Evolutionary conservation across 2,113 vertebrate genomes (phyloP).

Genomic region (Candoia aspera): DNA sequence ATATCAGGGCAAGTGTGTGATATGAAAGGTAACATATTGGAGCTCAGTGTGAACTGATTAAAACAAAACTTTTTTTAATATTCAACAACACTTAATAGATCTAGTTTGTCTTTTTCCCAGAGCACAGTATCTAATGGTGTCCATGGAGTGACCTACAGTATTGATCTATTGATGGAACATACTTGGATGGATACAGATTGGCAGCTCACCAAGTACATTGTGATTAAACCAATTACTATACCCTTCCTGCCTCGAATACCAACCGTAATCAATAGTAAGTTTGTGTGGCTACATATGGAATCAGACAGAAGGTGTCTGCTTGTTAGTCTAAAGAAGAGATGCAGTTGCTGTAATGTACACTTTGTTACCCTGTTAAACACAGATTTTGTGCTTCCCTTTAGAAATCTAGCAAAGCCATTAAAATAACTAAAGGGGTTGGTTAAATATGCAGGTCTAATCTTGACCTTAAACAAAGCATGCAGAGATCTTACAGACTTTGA

Average conservation of each 20-base stretch:
- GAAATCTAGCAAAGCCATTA: neutral
- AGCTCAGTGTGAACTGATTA: neutral
- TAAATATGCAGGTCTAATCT: neutral
- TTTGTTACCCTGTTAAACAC: neutral
- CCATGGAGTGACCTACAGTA: conserved; percentile 61
- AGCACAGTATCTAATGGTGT: conserved; percentile 56
- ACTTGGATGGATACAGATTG: conserved; percentile 56
- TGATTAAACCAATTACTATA: conserved; percentile 62
- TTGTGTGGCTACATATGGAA: neutral
- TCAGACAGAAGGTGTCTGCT: neutral
- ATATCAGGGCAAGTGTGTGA: neutral
- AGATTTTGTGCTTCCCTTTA: neutral
- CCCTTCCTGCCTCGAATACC: conserved; percentile 64
- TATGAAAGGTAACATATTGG: too few species aligned
- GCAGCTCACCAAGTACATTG: conserved; percentile 61
- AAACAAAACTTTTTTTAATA: neutral
- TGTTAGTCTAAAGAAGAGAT: neutral
- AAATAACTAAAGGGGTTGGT: neutral
- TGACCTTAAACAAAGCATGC: neutral
- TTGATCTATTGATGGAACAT: conserved; percentile 66
- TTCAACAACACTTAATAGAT: neutral
- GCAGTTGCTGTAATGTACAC: neutral
- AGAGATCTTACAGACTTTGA: neutral
- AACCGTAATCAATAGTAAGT: conserved; percentile 64
- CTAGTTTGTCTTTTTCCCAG: conserved; percentile 44